These are phyloP conservation scores for Pantelozetes paolii DNA, from an alignment of 2,888 invertebrate species.

Conservation along the genomic window DNA sequence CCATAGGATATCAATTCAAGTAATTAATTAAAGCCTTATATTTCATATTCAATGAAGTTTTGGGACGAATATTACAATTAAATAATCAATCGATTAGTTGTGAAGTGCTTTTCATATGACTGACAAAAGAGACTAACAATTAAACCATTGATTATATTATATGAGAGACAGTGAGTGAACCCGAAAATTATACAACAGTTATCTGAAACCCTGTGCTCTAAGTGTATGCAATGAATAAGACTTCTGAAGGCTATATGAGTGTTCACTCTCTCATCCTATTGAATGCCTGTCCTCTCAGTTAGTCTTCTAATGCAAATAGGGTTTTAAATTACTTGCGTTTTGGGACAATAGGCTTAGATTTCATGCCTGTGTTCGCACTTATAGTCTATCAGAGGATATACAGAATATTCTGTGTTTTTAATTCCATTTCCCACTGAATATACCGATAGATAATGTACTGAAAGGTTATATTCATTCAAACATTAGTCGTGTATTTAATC, in stretches of 20 bases:
- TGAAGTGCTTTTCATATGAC: background rate
- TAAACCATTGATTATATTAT: background rate
- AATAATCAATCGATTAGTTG: background rate
- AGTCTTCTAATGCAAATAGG: slow-evolving; percentile 29
- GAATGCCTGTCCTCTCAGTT: background rate
- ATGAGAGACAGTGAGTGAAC: background rate
- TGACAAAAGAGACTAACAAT: background rate
- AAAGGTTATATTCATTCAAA: background rate
- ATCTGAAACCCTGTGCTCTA: slow-evolving; percentile 5
- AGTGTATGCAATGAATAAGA: slow-evolving; percentile 18
- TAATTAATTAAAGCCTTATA: slow-evolving; percentile 6
- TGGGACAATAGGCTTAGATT: slow-evolving; percentile 32
- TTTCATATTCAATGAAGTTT: background rate
- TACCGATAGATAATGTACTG: background rate
- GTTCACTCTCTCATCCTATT: background rate
- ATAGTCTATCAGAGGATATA: background rate
- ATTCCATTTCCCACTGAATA: slow-evolving; percentile 9
- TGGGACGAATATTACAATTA: background rate
- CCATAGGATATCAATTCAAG: too few species aligned
- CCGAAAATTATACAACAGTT: background rate
- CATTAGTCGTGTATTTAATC: background rate
- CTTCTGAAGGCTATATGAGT: background rate
- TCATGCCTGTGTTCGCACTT: background rate
- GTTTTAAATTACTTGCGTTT: slow-evolving; percentile 32
- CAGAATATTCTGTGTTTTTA: background rate